Base-by-base conservation (phyloP, 2,113 vertebrate genomes). In the Sinocyclocheilus anophthalmus region DNA sequence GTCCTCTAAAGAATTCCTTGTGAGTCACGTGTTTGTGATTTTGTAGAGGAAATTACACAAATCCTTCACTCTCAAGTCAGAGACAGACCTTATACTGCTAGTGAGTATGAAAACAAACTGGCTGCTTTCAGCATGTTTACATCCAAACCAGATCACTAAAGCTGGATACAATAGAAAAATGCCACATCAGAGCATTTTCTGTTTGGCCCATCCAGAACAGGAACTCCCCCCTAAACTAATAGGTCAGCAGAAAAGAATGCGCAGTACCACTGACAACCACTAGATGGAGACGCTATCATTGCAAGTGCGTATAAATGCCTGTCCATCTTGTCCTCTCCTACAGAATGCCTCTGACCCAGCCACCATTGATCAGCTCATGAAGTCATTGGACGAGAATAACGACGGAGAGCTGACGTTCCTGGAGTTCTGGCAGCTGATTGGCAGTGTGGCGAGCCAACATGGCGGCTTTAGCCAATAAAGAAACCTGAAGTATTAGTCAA, bases 401-500 rank as follows among this genome's bases (percentile, higher is more conserved):
- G 94, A 96, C 13, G 93, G 94, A 22, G 93, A 96, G 88, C 93
- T 95, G 90, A 95, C 93, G 1, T 96, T 96, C 90, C 50, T 81
- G 5, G 95, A 96, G 90, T 96, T 96, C 92, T 95, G 95, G 95
- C 90, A 94, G 89, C 93, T 95, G 88, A 92, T 96, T 48, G 95
- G 95, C 50, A 93, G 90, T 10, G 91, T 95, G 83, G 94, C 94
- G 0, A 84, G 88, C 89, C 90, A 94, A 59, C 92, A 94, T 67
- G 94, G 91, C 5, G 94, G 95, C 50, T 94, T 94, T 88, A 83
- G 72, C 82, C 88, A 92, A 85, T 91, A 90, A 86, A 59, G n/a
- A 75, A 26, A 37, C 67, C 10, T 37, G 30, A 39, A 22, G 67
- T 70, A 33, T 37, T 70, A 70, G 14, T 39, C 30, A 12, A 70